Evolutionary conservation across 64 coral and sea anemone species (phyloP).

Genomic region (Dendronephthya gigantea): DNA sequence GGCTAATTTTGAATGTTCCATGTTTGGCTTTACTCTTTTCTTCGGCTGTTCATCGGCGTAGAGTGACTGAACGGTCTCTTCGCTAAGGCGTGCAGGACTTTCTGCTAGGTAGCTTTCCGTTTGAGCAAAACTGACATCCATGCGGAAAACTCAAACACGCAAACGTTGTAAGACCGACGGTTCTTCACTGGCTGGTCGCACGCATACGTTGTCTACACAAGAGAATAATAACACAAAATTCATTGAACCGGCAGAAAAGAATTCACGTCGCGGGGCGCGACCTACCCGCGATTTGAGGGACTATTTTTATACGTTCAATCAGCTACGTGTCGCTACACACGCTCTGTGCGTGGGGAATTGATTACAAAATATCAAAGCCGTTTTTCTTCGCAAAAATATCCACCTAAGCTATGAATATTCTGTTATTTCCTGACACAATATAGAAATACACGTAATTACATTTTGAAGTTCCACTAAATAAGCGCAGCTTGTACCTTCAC

Average conservation of each 20-base stretch:
- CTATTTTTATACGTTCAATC: neutral
- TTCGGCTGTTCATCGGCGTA: constrained; percentile 9
- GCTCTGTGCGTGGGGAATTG: neutral
- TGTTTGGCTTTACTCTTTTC: neutral
- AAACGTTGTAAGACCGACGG: neutral
- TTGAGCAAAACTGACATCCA: neutral
- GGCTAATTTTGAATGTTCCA: neutral
- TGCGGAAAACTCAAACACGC: neutral
- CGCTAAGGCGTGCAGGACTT: neutral
- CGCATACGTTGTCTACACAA: neutral
- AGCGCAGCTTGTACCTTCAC: too few species aligned
- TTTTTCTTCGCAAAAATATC: neutral
- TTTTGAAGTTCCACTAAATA: neutral
- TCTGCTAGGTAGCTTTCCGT: neutral
- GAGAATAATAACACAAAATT: neutral
- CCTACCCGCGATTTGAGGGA: neutral
- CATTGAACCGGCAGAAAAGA: neutral
- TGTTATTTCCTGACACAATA: neutral
- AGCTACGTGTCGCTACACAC: neutral
- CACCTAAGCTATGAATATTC: neutral
- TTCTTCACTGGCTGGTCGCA: neutral
- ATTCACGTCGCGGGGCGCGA: neutral
- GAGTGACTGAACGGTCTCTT: neutral
- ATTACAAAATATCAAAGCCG: neutral
- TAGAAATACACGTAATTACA: neutral